Base-by-base conservation (phyloP, 2,113 vertebrate species). In the Puma concolor region DNA sequence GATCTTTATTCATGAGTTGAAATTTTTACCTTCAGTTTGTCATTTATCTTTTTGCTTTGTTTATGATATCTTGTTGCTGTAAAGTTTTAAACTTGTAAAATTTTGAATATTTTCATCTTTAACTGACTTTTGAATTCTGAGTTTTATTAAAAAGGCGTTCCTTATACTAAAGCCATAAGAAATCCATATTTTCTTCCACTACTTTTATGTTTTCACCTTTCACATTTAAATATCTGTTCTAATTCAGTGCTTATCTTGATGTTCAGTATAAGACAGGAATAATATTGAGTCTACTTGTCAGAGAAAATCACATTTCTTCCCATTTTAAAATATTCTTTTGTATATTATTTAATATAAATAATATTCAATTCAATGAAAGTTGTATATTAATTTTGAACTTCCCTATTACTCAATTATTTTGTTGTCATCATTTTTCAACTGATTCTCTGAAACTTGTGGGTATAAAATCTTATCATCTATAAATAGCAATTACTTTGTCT, bases 301-400 rank as follows among this genome's bases (percentile, higher is more conserved):
- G 93, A 77, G 64, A 96, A 95, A 2, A 88, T 0, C 80, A 21
- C 36, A 50, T 80, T 13, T 36, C 52, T 82, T 79, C 16, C 8
- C 16, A 71, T 52, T 60, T 85, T 77, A 71, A 94, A 89, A 23
- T 54, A 83, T 27, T 82, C 25, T 92, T 82, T 79, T n/a, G 25
- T 11, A 77, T 41, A 94, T 27, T 82, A 17, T 79, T 96, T 87
- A 96, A 87, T 64, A 76, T 41, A 91, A 95, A 88, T 92, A 93
- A 52, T 88, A 67, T 4, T 13, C 31, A 93, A 80, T 72, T 74
- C 79, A 79, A 92, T 67, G 57, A 96, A 79, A 76, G 11, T 21
- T 52, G 14, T 21, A n/a, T 41, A 52, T 81, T 88, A 94, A 92
- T 88, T 91, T 85, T 81, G 11, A 91, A 72, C 41, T 93, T 74